Evolutionary conservation across 2,113 vertebrate genomes (phyloP), one percentile per base, ranked within the genome.

Genomic region (Ibidorhyncha struthersii): DNA sequence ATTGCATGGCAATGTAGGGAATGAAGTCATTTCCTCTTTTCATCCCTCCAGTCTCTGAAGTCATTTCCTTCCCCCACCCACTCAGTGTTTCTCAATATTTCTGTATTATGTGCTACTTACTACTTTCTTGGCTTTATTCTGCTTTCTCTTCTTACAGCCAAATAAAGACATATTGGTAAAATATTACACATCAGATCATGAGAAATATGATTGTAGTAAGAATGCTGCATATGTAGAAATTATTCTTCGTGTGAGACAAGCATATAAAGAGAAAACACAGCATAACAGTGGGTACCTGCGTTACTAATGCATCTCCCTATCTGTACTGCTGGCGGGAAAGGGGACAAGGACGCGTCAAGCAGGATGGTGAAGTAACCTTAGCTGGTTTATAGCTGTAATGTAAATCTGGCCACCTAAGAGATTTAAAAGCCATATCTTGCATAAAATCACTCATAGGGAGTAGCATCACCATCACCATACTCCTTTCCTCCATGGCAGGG

Each of bases 11-110:
- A 86, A 90, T 4, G 1, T 62, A 38, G 70, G 78, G 87, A 93
- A 93, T 95, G 45, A 97, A 96, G 92, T 96, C 29, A 96, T 94
- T 97, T 97, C 96, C 96, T 96, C 90, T 95, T 95, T 96, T 94
- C 67, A 88, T 82, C 78, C 66, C 85, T 96, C 96, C 85, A 90
- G 90, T 45, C 79, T 96, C 82, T 96, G 96, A 96, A 93, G 93
- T 97, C 3, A 96, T 95, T 97, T 97, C 96, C 96, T 97, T 96
- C 96, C 96, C 90, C 53, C 85, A 94, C 85, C 93, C 71, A 95
- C 96, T 89, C 84, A 91, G 29, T 2, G 5, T 96, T 96, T 97
- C 96, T 96, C 91, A 96, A 77, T 96, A 58, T 76, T 88, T 77
- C 66, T 93, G 61, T 70, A 82, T 38, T n/a, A 43, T 72, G n/a